Evolutionary conservation across 2,888 invertebrate genomes (phyloP), one percentile per base, ranked within the genome.

Genomic region (Chrysodeixis includens): DNA sequence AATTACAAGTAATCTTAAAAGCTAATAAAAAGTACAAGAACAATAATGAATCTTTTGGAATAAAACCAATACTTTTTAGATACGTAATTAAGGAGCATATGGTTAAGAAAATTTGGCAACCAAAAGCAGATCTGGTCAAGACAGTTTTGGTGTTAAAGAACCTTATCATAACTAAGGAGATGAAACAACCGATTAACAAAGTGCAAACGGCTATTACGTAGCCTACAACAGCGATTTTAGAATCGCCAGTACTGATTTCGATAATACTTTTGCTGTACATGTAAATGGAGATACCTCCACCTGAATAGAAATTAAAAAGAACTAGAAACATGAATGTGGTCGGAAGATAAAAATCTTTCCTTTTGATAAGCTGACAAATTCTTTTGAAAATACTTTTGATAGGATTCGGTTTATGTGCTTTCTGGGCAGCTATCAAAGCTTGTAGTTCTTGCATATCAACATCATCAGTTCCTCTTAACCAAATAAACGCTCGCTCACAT

Each of bases 141-240:
- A 74, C 71, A 35, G 67, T 74, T 61, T 74, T 74, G 4, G 55
- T 66, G n/a, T 74, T 59, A 5, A 66, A 74, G 58, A 66, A 58
- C 30, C 30, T 55, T 49, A 74, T 64, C 8, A 71, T 49, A 40
- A 74, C 10, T 53, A 74, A 54, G 14, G 74, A 75, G 9, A 74
- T 57, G 2, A 63, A n/a, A 12, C 66, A 71, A 0, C 74, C 74
- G 9, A 14, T 8, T 0, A 74, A 1, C 30, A 64, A 30, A 16
- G 30, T 49, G 5, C 18, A 46, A 14, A 49, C 53, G 0, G 30
- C 18, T n/a, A 49, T 16, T 49, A 55, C 1, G n/a, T n/a, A 62
- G 1, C 55, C 55, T 20, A 22, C 55, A 55, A 55, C 55, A 0
- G 61, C 55, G 1, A n/a, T 14, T 40, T 40, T 40, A 40, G 40